Base-by-base conservation (phyloP, 2,797 vertebrate genomes). In the Yasuhikotakia modesta region DNA sequence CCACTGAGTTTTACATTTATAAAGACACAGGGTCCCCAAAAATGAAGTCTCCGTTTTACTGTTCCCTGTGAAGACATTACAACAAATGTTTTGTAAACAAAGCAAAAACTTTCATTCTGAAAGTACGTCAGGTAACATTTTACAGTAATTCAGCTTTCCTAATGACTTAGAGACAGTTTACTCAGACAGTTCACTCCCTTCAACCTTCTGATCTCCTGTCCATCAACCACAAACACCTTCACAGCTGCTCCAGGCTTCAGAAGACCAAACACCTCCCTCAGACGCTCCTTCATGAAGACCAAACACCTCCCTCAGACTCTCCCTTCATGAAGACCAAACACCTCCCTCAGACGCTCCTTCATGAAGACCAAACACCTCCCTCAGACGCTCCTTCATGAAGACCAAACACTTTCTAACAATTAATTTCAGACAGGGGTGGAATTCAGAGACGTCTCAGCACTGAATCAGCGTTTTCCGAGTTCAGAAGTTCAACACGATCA, bases 121-220 rank as follows among this genome's bases (percentile, higher is more conserved):
- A 27, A 27, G 27, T 27, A 27, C 27, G 4, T 35, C 32, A 35
- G 4, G 32, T 35, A 35, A 5, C 32, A 4, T 35, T 35, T 35
- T 5, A 35, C 6, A 35, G 4, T 35, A 35, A 35, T 35, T 35
- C 32, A 35, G 6, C 32, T 35, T 35, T 35, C 6, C 6, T 27
- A 27, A 27, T 27, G 4, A 35, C 6, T 35, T 35, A 35, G 32
- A 5, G 32, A 35, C 6, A 35, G 32, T 7, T 35, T 1, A 35
- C 4, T 5, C 19, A 16, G n/a, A n/a, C n/a, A n/a, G n/a, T n/a
- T n/a, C n/a, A 39, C 63, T 5, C 35, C 35, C 57, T 32, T 68
- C 53, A 69, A 81, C 43, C 58, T 48, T 55, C 22, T 77, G 70
- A 82, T 74, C 53, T 61, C 50, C 11, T 24, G 70, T 71, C 52